Evolutionary conservation across 2,797 vertebrate genomes (phyloP), one percentile per base, ranked within the genome.

Genomic region (Parauchenoglanis ngamensis): DNA sequence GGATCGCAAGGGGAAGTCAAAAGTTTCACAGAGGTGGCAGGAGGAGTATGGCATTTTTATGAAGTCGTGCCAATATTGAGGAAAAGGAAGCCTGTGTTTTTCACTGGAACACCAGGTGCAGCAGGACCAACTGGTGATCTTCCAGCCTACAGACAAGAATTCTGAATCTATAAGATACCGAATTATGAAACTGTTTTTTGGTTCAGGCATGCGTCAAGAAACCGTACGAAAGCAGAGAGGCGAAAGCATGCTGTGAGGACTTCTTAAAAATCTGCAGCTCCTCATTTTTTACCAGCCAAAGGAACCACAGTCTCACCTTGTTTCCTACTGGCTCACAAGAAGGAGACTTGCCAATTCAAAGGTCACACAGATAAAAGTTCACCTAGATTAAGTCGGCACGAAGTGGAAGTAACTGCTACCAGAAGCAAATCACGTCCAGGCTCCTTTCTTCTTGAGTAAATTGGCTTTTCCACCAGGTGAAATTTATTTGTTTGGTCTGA

Each of bases 1-100:
- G 94, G 92, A 92, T 94, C 93, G 87, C 91, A 90, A 44, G 86
- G 87, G 91, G 89, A 92, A 93, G 91, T 91, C 87, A 87, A 87
- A 92, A 87, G 92, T 92, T 92, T 92, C 89, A 92, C 79, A 6
- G 40, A 83, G 67, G 83, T 86, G 90, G 91, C 88, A 88, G 63
- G 87, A 78, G 28, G 61, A 65, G 80, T 56, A 19, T 56, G 84
- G 73, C 65, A 61, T 84, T 88, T 87, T 82, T 86, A 83, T 90
- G 88, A 89, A 88, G 70, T 63, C 1, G 12, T 63, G 86, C 87
- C 88, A 90, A 49, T 25, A 25, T 7, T 4, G n/a, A 40, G n/a
- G 15, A 83, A 83, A 65, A 85, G 79, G 52, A 67, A 83, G 44
- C 52, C 80, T 63, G 80, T 7, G 75, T 81, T 82, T 84, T 70